Evolutionary conservation across 2,888 invertebrate genomes (phyloP).

Genomic region (Drosophila peninsularis): DNA sequence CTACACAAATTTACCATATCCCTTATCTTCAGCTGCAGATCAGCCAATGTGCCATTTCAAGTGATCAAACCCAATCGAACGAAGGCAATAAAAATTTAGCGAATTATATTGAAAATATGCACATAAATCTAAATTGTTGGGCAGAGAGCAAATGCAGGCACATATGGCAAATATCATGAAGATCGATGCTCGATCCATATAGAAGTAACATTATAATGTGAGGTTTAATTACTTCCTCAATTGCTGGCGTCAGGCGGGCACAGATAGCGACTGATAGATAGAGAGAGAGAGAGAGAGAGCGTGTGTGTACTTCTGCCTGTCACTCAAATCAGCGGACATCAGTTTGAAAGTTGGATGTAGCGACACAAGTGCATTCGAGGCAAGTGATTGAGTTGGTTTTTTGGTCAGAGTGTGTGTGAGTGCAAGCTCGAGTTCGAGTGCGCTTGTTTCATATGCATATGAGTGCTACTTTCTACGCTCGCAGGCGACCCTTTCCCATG

Average conservation of each 20-base stretch:
- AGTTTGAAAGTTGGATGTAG: constrained; percentile 49
- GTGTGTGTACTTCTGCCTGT: constrained; percentile 28
- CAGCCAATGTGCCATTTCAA: constrained; percentile 16
- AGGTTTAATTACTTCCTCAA: constrained; percentile 60
- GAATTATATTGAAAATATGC: constrained; percentile 31
- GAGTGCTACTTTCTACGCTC: constrained; percentile 74
- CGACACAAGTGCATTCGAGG: constrained; percentile 52
- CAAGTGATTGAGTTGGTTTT: constrained; percentile 26
- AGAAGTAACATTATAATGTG: constrained; percentile 37
- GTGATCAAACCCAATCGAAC: constrained; percentile 32
- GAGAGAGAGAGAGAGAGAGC: background rate
- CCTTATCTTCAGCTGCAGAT: background rate
- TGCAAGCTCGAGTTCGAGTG: constrained; percentile 13
- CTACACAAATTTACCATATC: background rate
- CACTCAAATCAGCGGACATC: constrained; percentile 41
- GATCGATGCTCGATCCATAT: constrained; percentile 38
- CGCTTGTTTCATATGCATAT: constrained; percentile 61
- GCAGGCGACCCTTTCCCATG: constrained; percentile 65
- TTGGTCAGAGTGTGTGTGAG: constrained; percentile 26
- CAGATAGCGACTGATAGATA: background rate
- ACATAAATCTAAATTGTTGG: constrained; percentile 76
- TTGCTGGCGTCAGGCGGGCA: constrained; percentile 37
- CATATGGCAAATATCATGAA: constrained; percentile 52
- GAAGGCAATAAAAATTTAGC: constrained; percentile 39
- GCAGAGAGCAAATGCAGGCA: constrained; percentile 9